A percentile compares a stretch with the other conserved stretches of the same genome.
phyloP scores from a whole-genome alignment of 2,113 vertebrate genomes.

The Onychorhynchus coronatus region DNA sequence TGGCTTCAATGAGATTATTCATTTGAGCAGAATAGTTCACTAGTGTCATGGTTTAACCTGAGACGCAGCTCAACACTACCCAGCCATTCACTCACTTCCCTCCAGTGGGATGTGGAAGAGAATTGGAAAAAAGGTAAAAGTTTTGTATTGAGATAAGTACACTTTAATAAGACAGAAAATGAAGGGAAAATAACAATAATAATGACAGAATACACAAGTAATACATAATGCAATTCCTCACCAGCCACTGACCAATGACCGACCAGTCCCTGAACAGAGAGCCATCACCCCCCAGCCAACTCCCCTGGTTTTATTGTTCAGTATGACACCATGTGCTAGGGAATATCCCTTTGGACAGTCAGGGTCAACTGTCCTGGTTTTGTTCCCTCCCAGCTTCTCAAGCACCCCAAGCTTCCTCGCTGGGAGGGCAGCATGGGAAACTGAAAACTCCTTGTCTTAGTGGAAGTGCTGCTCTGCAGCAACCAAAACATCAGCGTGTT shows the following conservation, averaged over 20 bases:
- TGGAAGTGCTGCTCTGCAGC: not conserved
- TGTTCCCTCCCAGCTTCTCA: not conserved
- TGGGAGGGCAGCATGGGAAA: not conserved
- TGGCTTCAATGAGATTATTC: slow-evolving; percentile 15
- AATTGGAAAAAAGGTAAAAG: not conserved
- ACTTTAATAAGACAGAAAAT: not conserved
- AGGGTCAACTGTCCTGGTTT: not conserved
- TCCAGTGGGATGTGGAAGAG: not conserved
- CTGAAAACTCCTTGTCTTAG: not conserved
- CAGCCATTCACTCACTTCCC: not conserved
- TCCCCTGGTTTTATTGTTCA: not conserved
- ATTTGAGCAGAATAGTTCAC: not conserved
- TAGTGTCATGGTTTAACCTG: not conserved
- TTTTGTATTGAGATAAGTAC: not conserved
- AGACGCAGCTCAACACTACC: not conserved
- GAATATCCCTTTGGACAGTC: not conserved
- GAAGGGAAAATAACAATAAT: not conserved
- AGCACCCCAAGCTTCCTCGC: not conserved
- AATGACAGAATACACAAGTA: not conserved
- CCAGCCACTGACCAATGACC: not conserved
- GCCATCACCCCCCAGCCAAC: not conserved
- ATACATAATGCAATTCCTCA: not conserved
- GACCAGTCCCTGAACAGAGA: not conserved
- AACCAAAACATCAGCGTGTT: not conserved
- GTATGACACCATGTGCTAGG: not conserved